Base-by-base conservation (phyloP, 2,113 vertebrate species). In the Engraulis encrasicolus region DNA sequence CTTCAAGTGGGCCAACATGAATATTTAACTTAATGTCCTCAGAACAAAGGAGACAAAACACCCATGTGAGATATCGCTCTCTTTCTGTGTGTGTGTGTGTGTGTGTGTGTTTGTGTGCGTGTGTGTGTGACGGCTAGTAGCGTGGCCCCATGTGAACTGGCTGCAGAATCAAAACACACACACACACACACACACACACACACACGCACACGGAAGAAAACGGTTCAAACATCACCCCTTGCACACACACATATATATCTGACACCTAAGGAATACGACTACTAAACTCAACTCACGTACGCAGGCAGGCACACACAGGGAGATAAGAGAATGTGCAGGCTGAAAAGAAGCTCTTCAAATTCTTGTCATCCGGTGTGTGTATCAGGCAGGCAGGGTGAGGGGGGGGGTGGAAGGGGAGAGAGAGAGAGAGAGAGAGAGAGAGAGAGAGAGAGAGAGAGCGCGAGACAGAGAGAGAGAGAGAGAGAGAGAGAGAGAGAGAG, bases 21-120 rank as follows among this genome's bases (percentile, higher is more conserved):
- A 74, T 74, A 34, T 74, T 74, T 74, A 74, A 74, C 14, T 31
- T 31, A 11, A 27, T 74, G 11, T 12, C 23, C 34, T 74, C 7
- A 23, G 12, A 34, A 12, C 66, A 74, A 14, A 74, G 66, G 66
- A 74, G 66, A 15, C 11, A 36, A 74, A 74, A 74, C 66, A 74
- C 34, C 23, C 80, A 85, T 78, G 61, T 48, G 49, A 82, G 80
- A 36, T 18, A 6, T 52, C 34, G 37, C n/a, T n/a, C n/a, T n/a
- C n/a, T n/a, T n/a, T 37, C 54, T 18, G 6, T 38, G 23, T 81
- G 27, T 61, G 50, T 50, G 74, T 48, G 38, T 79, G 80, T 48
- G 58, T 80, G 71, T 54, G 78, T 18, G 84, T 36, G 80, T 40
- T 66, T 18, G 49, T 37, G 71, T 45, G 36, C 36, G 74, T 66